Evolutionary conservation across 1,140 invertebrate species (phyloP).

Genomic region (Microplitis mediator): DNA sequence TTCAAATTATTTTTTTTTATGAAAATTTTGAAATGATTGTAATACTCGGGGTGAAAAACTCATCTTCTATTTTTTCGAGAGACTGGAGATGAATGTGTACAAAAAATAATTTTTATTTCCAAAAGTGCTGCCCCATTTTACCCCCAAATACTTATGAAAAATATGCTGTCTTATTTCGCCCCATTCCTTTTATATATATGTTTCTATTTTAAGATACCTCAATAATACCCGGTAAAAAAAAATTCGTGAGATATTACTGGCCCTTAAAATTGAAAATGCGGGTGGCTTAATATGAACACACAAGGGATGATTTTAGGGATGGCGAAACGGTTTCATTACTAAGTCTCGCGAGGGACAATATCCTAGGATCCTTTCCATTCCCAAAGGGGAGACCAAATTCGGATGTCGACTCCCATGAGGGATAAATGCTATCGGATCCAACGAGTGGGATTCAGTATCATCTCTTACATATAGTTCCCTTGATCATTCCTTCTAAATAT

Average conservation of each 20-base stretch:
- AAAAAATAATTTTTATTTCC: too few relatives aligned
- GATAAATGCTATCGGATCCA: slow-evolving; percentile 31
- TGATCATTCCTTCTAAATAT: background rate
- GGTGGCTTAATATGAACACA: background rate
- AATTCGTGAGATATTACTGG: background rate
- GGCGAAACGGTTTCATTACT: slow-evolving; percentile 54
- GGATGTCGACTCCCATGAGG: slow-evolving; percentile 31
- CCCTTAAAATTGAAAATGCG: background rate
- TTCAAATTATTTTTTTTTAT: too few relatives aligned
- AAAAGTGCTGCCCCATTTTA: too few relatives aligned
- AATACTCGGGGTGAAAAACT: too few relatives aligned
- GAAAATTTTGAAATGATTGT: too few relatives aligned
- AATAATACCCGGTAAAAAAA: background rate
- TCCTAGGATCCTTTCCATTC: slow-evolving; percentile 29
- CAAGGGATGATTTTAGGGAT: slow-evolving; percentile 30
- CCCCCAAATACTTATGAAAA: too few relatives aligned
- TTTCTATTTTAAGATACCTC: too few relatives aligned
- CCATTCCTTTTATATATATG: too few relatives aligned
- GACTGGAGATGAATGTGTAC: too few relatives aligned
- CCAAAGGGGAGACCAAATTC: slow-evolving; percentile 32
- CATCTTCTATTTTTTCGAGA: too few relatives aligned
- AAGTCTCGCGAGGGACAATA: slow-evolving; percentile 50
- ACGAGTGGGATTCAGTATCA: slow-evolving; percentile 16
- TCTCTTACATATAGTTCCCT: background rate
- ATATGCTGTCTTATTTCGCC: too few relatives aligned